Conservation (phyloP, 1,140 invertebrate genomes). For the Ostrea edulis region DNA sequence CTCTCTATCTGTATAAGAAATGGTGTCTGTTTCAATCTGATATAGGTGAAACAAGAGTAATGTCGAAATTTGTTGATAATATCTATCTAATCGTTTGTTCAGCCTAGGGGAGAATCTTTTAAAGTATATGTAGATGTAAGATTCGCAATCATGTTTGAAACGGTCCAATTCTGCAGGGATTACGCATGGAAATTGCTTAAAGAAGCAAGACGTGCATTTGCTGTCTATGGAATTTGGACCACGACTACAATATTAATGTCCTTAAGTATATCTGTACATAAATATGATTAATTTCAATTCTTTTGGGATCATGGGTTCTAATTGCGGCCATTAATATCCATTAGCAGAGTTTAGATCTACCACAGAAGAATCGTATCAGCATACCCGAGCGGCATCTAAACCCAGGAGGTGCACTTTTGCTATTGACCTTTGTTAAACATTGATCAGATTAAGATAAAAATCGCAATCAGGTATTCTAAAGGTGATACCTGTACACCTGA, state of each 20-base stretch:
- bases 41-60: constrained; percentile 2
- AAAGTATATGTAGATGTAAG: constrained; percentile 21
- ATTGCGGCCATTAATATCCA: constrained; percentile 35
- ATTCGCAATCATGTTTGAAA: background rate
- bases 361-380: background rate
- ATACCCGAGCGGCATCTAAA: background rate
- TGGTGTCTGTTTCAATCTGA: background rate
- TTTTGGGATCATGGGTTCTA: constrained; percentile 15
- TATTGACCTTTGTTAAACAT: constrained; percentile 30
- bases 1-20: background rate
- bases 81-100: constrained; percentile 33
- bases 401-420: background rate
- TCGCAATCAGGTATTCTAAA: background rate
- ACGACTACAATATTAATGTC: constrained; percentile 29
- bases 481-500: constrained; percentile 21
- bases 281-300: constrained; percentile 36
- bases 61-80: constrained; percentile 23
- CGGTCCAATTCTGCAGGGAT: background rate
- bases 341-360: background rate
- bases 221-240: constrained; percentile 2
- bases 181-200: background rate
- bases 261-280: constrained; percentile 36
- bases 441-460: constrained; percentile 30
- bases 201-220: constrained; percentile 27
- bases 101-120: background rate